Base-by-base conservation (phyloP, 2,888 invertebrate species). In the Platerodrilus igneus region DNA sequence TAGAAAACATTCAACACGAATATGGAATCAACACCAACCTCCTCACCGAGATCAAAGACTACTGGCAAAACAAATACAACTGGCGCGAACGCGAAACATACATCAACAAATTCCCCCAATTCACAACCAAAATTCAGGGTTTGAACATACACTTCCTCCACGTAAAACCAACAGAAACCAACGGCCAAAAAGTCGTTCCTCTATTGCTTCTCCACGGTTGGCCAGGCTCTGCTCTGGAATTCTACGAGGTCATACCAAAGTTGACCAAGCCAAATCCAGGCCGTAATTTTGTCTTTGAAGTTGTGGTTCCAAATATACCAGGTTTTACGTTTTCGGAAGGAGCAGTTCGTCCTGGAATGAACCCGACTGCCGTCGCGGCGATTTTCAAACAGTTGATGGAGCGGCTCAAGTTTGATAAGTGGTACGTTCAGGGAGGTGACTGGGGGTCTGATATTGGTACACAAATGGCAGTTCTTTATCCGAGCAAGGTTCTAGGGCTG, bases 181-280 rank as follows among this genome's bases (percentile, higher is more conserved):
- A 25, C 1, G 35, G 41, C 28, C 26, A 37, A 14, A 45, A 46
- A 5, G 29, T 56, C 2, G 47, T 82, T 1, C 86, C 87, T 0
- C 57, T 88, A 0, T 64, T 87, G 2, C 52, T 92, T 26, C 65
- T 86, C n/a, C 91, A 92, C 59, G 92, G 93, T 18, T 92, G 92
- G 92, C 91, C 92, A 0, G 88, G 90, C 1, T 87, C 86, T 0
- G 74, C 89, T 1, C 70, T 80, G 10, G 91, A 92, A 67, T 91
- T 89, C 66, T 82, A 83, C 56, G 78, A 80, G 31, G 64, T 86
- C 0, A 79, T 87, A 27, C 85, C 86, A 0, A 58, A 76, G 23
- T 68, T 88, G 7, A 64, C 60, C 1, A 78, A 73, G 0, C 70
- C 70, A 0, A 66, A 69, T 23, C 53, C 65, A 0, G 74, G 70